Base-by-base conservation (phyloP, 2,888 invertebrate genomes). In the Subacronicta megacephala region DNA sequence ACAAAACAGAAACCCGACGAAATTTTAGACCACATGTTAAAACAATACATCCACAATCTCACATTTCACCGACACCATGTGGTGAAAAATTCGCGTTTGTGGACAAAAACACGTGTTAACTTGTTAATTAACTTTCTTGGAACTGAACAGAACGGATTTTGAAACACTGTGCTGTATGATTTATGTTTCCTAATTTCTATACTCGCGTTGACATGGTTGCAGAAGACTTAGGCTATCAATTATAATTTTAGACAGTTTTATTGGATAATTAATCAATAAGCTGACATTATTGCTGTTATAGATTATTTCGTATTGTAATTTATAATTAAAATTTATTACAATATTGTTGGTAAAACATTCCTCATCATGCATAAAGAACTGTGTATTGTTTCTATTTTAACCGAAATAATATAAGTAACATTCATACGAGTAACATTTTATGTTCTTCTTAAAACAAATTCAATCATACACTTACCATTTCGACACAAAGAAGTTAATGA, bases 111-210 rank as follows among this genome's bases (percentile, higher is more conserved):
- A 88, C 73, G 92, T 92, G 93, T 87, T 83, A 90, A 92, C 76
- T 86, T 85, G 92, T 85, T 89, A 92, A 92, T 90, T 85, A 84
- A 78, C 85, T 88, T 92, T 92, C 92, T 88, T 67, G 78, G 92
- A 91, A 90, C 67, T 68, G 64, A 75, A 62, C 50, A 54, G 56
- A 52, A 60, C 12, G 17, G 23, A 53, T 70, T 70, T 73, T 38
- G 61, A 46, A 62, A 66, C 58, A 58, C 37, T 38, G 43, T 47
- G 49, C 50, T 23, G 49, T 62, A 72, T 90, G 89, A 91, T 90
- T 87, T 88, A 91, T 90, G 82, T 73, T 82, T 90, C 85, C 90
- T 81, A 49, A 31, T 31, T n/a, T 36, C 42, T 23, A 20, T 29
- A 50, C 43, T 40, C 71, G 66, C 81, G 86, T 84, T 85, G 83